Evolutionary conservation across 2,888 invertebrate species (phyloP).

Genomic region (Stictocephala bisonia): DNA sequence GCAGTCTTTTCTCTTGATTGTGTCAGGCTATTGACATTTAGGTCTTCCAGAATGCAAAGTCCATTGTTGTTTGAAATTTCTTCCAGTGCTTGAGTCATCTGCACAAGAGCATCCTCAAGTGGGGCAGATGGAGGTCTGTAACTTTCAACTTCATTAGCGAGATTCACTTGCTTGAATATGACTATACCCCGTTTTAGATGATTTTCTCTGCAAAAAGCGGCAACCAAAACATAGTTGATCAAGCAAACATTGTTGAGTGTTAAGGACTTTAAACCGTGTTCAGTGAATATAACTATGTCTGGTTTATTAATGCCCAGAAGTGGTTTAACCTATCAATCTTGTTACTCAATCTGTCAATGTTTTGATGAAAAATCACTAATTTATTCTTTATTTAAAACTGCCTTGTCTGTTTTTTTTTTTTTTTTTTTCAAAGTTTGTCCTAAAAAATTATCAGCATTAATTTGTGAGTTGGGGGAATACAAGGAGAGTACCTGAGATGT

Average conservation of each 20-base stretch:
- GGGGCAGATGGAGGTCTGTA: not conserved
- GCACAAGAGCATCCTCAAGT: not conserved
- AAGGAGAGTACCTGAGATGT: too few species aligned
- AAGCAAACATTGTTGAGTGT: not conserved
- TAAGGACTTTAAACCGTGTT: not conserved
- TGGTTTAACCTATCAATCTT: slow-evolving; percentile 12
- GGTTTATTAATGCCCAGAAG: not conserved
- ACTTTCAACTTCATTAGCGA: not conserved
- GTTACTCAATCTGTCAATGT: slow-evolving; percentile 2
- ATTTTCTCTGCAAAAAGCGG: not conserved
- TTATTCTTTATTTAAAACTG: not conserved
- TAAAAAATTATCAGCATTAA: not conserved
- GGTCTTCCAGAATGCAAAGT: too few species aligned
- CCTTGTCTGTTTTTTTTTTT: too few species aligned
- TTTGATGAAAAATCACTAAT: not conserved
- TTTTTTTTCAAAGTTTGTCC: not conserved
- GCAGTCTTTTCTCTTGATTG: slow-evolving; percentile 4
- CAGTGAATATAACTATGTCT: not conserved
- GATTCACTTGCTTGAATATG: not conserved
- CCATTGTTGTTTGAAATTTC: not conserved
- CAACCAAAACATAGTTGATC: not conserved
- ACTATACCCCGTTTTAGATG: not conserved
- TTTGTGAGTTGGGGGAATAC: not conserved
- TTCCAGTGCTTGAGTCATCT: not conserved
- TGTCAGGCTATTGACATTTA: too few species aligned